Conservation (phyloP, 2,888 invertebrate genomes). For the Plebejus melissa region DNA sequence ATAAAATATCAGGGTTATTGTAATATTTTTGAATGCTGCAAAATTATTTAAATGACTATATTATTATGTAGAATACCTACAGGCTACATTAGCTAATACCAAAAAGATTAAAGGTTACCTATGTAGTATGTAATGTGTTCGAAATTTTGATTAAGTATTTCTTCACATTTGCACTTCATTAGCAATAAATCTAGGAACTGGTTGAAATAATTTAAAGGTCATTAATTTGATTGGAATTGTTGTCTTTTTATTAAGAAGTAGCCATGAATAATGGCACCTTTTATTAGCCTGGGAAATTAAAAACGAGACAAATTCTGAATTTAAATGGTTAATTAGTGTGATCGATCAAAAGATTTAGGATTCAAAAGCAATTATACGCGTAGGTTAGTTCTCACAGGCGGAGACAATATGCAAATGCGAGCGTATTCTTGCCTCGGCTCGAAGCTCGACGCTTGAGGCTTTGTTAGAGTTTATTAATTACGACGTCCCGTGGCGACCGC, state of each 20-base stretch:
- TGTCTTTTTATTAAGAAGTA: neutral
- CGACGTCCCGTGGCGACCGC: conserved; percentile 53
- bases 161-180: neutral
- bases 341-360: neutral
- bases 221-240: neutral
- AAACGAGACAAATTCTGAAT: conserved; percentile 9
- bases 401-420: conserved; percentile 28
- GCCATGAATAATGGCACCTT: neutral
- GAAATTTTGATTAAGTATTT: neutral
- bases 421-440: conserved; percentile 11
- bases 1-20: neutral
- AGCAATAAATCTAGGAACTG: neutral
- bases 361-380: conserved; percentile 11
- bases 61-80: neutral
- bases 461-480: conserved; percentile 54
- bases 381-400: conserved; percentile 16
- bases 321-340: neutral
- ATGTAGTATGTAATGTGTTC: neutral
- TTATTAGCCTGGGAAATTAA: conserved; percentile 11
- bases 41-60: neutral
- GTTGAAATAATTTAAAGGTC: neutral
- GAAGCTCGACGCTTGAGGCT: conserved; percentile 32
- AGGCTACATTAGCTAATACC: neutral
- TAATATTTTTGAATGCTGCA: neutral
- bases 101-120: neutral